A percentile compares a stretch with the other conserved stretches of the same genome.
Conservation (phyloP, 2,113 vertebrate genomes). For the Microcebus tavaratra region DNA sequence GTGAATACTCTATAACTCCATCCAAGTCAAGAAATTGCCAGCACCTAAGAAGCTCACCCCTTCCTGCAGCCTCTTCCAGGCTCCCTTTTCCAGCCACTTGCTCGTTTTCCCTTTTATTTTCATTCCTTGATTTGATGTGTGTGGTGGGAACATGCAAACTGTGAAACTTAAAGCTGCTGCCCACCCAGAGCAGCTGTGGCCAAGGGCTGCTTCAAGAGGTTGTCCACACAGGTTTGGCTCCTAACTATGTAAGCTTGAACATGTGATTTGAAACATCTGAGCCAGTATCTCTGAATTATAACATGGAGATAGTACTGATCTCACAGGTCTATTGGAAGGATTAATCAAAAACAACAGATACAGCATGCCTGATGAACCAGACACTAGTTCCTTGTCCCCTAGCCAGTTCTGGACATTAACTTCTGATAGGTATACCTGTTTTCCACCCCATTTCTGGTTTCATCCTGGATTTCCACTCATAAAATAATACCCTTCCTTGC, state of each 20-base stretch:
- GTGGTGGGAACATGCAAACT: slow-evolving; percentile 13
- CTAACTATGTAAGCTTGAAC: background rate
- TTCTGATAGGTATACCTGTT: background rate
- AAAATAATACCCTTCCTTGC: background rate
- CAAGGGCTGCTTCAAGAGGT: slow-evolving; percentile 49
- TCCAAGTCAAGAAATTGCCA: background rate
- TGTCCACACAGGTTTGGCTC: background rate
- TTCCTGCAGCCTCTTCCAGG: background rate
- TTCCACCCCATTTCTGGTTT: background rate
- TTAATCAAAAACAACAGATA: background rate
- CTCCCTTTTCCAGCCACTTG: background rate
- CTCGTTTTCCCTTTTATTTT: background rate
- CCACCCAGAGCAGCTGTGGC: slow-evolving; percentile 35
- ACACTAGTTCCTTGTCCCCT: background rate
- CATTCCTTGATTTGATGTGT: background rate
- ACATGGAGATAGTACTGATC: background rate
- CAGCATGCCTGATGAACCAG: background rate
- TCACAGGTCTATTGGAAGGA: background rate
- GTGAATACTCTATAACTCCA: background rate
- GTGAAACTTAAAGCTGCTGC: slow-evolving; percentile 40
- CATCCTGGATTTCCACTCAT: background rate
- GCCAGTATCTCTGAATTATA: background rate
- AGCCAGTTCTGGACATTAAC: background rate
- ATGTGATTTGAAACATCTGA: background rate
- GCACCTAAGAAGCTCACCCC: background rate